phyloP scores from a whole-genome alignment of 2,797 vertebrate genomes.

The Sebastes glaucus region DNA sequence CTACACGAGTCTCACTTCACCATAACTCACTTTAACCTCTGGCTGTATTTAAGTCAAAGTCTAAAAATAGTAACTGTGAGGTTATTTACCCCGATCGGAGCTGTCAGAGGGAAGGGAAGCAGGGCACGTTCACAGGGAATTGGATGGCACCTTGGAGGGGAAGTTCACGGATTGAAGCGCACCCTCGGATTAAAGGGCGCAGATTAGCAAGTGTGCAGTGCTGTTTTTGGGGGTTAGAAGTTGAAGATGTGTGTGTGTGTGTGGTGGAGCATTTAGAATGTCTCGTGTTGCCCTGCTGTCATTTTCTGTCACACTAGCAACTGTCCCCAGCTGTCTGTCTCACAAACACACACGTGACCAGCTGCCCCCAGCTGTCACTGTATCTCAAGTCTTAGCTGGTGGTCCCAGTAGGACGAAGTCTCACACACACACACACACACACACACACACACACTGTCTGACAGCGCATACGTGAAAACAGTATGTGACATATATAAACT shows the following conservation, averaged over 20 bases:
- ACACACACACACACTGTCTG: neutral
- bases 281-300: conserved; percentile 56
- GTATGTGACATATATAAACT: neutral
- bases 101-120: conserved; percentile 12
- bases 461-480: neutral
- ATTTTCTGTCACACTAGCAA: conserved; percentile 55
- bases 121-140: neutral
- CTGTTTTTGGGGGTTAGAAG: neutral
- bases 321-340: conserved; percentile 47
- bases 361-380: conserved; percentile 52
- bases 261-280: conserved; percentile 10
- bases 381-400: conserved; percentile 53
- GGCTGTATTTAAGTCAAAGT: neutral
- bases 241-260: conserved; percentile 1
- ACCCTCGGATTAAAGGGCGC: conserved; percentile 52
- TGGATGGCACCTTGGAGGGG: conserved; percentile 44
- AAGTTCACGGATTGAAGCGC: conserved; percentile 35
- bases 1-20: neutral
- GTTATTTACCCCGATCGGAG: conserved; percentile 31
- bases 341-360: conserved; percentile 30
- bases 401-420: conserved; percentile 43
- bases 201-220: conserved; percentile 37
- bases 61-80: conserved; percentile 14
- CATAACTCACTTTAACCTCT: neutral
- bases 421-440: neutral